Conservation (phyloP, 2,888 invertebrate species). For the Sinohyriopsis cumingii region DNA sequence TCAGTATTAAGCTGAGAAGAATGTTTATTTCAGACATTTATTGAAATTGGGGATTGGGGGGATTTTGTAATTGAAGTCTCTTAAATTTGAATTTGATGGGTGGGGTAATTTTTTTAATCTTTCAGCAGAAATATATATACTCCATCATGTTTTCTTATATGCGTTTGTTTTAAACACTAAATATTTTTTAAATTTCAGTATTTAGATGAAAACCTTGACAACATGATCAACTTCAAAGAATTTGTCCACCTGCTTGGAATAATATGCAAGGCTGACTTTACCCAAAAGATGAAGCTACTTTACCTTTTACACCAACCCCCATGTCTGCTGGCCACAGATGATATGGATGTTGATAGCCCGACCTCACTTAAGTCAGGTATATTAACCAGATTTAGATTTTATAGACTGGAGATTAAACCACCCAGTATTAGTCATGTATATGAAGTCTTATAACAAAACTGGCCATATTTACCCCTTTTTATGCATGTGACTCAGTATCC, state of each 20-base stretch:
- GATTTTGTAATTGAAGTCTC: too few relatives aligned
- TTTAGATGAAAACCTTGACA: constrained; percentile 89
- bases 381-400: neutral
- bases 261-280: constrained; percentile 85
- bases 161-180: neutral
- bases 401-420: constrained; percentile 38
- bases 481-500: too few relatives aligned
- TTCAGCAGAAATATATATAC: too few relatives aligned
- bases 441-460: too few relatives aligned
- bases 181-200: constrained; percentile 76
- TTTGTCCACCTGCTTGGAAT: constrained; percentile 86
- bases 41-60: too few relatives aligned
- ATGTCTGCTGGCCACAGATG: constrained; percentile 58
- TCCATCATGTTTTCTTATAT: too few relatives aligned
- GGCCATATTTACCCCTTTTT: too few relatives aligned
- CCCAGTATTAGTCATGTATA: constrained; percentile 5
- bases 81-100: too few relatives aligned
- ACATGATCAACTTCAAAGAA: constrained; percentile 90
- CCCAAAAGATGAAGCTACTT: constrained; percentile 86
- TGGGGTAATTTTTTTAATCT: too few relatives aligned
- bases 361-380: constrained; percentile 55
- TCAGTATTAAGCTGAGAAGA: too few relatives aligned
- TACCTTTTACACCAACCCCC: constrained; percentile 90
- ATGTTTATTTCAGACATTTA: too few relatives aligned
- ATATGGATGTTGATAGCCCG: constrained; percentile 33